Base-by-base conservation (phyloP, 1,140 invertebrate genomes). In the Brachionus manjavacas region DNA sequence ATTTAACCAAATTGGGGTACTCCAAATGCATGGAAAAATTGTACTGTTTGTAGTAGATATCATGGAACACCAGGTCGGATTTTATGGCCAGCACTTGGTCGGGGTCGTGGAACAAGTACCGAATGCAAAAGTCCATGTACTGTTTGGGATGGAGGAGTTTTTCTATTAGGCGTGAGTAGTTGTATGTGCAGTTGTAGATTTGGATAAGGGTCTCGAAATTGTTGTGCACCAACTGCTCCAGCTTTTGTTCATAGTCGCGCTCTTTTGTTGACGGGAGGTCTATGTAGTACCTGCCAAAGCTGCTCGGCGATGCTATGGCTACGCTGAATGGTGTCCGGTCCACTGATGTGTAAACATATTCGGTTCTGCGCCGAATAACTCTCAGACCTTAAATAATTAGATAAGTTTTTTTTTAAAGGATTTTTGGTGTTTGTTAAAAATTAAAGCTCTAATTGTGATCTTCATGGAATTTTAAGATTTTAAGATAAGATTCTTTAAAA, bases 161-260 rank as follows among this genome's bases (percentile, higher is more conserved):
- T 60, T 68, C 79, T 9, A 81, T 41, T 8, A 81, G 28, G 11
- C 64, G 49, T 6, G 28, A 25, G 12, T 64, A 81, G 39, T 81
- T 81, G 79, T 64, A 81, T 39, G 79, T 46, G 28, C 79, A 81
- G 23, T 81, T 81, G 79, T 81, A 81, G 12, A 81, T 11, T 68
- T 81, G 79, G 12, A 81, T 81, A 0, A 43, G 55, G 4, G 79
- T 64, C 20, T 68, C 79, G 31, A 64, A 81, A 4, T 64, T 68
- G 41, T 81, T 81, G 55, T 20, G 7, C 7, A 64, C 20, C 31
- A 81, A 28, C 11, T 60, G 35, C 20, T 60, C 41, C 6, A 81
- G 52, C 41, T 64, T 39, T 11, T 39, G 7, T 81, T 81, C 79
- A 3, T 81, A 81, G 52, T 81, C 79, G 39, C 28, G 12, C 64